Percentiles rank a stretch among this genome's conserved stretches.
Evolutionary conservation across 2,888 invertebrate genomes (phyloP).

Genomic region (Heliothis peltigera): DNA sequence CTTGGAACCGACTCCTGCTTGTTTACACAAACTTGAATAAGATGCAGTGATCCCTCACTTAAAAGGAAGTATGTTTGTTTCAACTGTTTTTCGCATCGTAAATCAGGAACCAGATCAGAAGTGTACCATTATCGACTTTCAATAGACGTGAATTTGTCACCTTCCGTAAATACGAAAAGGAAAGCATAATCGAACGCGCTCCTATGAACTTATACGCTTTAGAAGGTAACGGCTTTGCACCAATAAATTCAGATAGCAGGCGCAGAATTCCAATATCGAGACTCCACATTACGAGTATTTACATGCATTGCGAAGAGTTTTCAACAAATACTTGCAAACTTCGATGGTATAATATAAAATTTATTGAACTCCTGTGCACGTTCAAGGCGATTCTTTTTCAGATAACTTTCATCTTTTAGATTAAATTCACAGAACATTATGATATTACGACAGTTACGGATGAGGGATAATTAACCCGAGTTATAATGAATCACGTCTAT

Average conservation of each 20-base stretch:
- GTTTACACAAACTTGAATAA: constrained; percentile 51
- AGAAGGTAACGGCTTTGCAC: constrained; percentile 44
- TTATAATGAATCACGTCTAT: neutral
- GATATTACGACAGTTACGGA: neutral
- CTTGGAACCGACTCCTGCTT: constrained; percentile 47
- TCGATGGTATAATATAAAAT: constrained; percentile 36
- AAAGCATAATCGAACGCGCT: constrained; percentile 36
- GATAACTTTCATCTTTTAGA: neutral
- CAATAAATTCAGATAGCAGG: constrained; percentile 72
- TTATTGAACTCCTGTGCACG: constrained; percentile 27
- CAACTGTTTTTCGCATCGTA: constrained; percentile 24
- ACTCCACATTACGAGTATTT: constrained; percentile 64
- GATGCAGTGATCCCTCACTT: constrained; percentile 34
- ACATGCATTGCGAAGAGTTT: constrained; percentile 57
- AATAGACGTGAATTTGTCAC: constrained; percentile 38
- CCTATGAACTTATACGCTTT: constrained; percentile 39
- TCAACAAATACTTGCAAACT: constrained; percentile 50
- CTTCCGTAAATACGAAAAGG: constrained; percentile 6
- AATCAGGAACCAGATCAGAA: constrained; percentile 27
- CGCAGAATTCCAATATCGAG: constrained; percentile 73
- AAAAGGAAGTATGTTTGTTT: constrained; percentile 29
- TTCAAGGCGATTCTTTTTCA: constrained; percentile 1
- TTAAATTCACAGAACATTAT: neutral
- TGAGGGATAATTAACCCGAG: neutral
- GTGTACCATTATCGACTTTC: constrained; percentile 21